phyloP scores from a whole-genome alignment of 2,797 vertebrate genomes.

The Ctenopoma kingsleyae region DNA sequence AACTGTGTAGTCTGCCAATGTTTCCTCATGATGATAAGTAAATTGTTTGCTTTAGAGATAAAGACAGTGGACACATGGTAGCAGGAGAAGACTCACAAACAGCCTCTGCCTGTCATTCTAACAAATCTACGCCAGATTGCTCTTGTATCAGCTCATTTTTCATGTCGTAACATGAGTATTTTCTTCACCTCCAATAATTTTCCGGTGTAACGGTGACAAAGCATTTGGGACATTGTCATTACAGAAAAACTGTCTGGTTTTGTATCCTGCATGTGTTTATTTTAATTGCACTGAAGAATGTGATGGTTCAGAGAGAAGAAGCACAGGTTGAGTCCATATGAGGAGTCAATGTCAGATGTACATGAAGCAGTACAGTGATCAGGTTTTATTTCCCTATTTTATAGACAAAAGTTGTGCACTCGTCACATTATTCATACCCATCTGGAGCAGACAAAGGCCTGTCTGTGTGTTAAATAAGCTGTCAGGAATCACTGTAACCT shows the following conservation, averaged over 20 bases:
- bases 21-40: conserved; percentile 1
- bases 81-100: conserved; percentile 26
- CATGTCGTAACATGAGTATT: conserved; percentile 35
- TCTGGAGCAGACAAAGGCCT: conserved; percentile 16
- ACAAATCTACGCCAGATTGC: conserved; percentile 22
- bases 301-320: conserved; percentile 2
- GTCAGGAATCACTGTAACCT: conserved; percentile 43
- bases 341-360: not conserved
- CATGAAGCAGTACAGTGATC: not conserved
- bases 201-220: conserved; percentile 17
- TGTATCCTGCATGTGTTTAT: conserved; percentile 30
- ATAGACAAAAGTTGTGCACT: not conserved
- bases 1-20: not conserved
- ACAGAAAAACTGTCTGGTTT: conserved; percentile 25
- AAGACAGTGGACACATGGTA: conserved; percentile 7
- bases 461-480: conserved; percentile 47
- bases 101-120: conserved; percentile 25
- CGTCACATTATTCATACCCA: conserved; percentile 31
- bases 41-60: conserved; percentile 9
- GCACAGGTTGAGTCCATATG: conserved; percentile 14
- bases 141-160: conserved; percentile 36
- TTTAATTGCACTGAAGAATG: conserved; percentile 9
- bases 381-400: not conserved
- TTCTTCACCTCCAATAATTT: conserved; percentile 37
- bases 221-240: conserved; percentile 26